These are phyloP conservation scores for Desoria tigrina DNA, from an alignment of 2,888 invertebrate genomes.

Conservation along the genomic window DNA sequence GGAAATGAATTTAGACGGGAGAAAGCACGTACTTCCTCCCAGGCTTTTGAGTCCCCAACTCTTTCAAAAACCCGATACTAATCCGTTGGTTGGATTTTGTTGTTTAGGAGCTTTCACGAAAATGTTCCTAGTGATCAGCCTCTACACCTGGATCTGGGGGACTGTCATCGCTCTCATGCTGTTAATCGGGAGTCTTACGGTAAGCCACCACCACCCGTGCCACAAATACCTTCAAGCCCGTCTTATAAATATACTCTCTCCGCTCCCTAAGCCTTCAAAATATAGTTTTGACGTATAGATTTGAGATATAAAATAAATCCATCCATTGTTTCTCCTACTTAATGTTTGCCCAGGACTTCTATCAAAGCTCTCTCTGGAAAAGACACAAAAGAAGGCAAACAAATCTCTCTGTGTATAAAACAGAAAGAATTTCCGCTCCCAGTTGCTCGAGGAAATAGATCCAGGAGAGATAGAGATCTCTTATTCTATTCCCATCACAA, in stretches of 20 bases:
- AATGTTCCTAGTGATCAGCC: conserved; percentile 28
- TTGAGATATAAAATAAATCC: too few species aligned
- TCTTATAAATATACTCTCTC: too few species aligned
- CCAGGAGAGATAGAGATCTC: background rate
- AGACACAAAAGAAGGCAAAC: conserved; percentile 18
- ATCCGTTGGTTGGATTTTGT: too few species aligned
- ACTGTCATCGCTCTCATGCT: conserved; percentile 29
- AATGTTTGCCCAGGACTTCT: conserved; percentile 1
- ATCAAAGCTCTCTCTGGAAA: background rate
- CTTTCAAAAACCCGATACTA: too few species aligned
- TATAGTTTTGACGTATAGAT: too few species aligned
- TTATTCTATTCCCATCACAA: background rate
- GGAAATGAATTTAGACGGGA: too few species aligned
- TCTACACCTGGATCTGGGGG: conserved; percentile 39
- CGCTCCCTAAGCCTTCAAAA: too few species aligned
- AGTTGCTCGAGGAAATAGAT: background rate
- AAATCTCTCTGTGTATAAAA: background rate
- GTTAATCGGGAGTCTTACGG: conserved; percentile 37
- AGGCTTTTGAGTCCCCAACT: too few species aligned
- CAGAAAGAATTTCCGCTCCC: background rate
- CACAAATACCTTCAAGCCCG: too few species aligned
- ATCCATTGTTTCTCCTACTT: conserved; percentile 1
- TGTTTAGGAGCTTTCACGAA: conserved; percentile 28
- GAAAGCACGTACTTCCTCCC: too few species aligned
- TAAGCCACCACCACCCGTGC: conserved; percentile 25